Base-by-base conservation (phyloP, 2,888 invertebrate genomes). In the Carcina quercana region DNA sequence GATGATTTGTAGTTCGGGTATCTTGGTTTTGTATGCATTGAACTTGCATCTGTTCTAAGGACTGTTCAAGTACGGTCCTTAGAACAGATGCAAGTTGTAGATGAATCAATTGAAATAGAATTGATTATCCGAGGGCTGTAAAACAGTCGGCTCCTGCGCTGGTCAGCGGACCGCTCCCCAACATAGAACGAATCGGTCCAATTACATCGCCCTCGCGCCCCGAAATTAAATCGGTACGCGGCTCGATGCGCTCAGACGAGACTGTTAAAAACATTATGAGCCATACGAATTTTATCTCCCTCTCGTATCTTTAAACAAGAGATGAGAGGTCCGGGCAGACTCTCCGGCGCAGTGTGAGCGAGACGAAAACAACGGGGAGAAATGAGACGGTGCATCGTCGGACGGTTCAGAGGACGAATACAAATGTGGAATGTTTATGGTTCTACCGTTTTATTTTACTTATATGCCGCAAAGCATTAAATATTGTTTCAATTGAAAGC, bases 361-460 rank as follows among this genome's bases (percentile, higher is more conserved):
- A 50, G 80, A 82, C 47, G 42, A 38, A 47, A 25, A 24, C 46
- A 35, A 12, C 36, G 45, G 19, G 64, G 40, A 42, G 31, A 48
- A 74, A 53, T 43, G 62, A 54, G 72, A 67, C 28, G 40, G 38
- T 36, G 25, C 37, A 50, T 50, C 55, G 59, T 55, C 64, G 71
- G 73, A 63, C 71, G 70, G 67, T 58, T 28, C 75, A 75, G 82
- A 80, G 80, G 79, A 78, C 80, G 80, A 78, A 80, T 79, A 75
- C 78, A 75, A 82, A 80, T 70, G 78, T 80, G 82, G 83, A 83
- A 83, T 82, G 83, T 83, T 83, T 83, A 83, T 83, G 78, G 78
- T 74, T 80, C 78, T 79, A 79, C 80, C 78, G 82, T 80, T 82
- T 82, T 82, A 79, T 82, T 83, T 83, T 82, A 74, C 68, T 73